Evolutionary conservation across 2,797 vertebrate genomes (phyloP).

Genomic region (Esox masquinongy): DNA sequence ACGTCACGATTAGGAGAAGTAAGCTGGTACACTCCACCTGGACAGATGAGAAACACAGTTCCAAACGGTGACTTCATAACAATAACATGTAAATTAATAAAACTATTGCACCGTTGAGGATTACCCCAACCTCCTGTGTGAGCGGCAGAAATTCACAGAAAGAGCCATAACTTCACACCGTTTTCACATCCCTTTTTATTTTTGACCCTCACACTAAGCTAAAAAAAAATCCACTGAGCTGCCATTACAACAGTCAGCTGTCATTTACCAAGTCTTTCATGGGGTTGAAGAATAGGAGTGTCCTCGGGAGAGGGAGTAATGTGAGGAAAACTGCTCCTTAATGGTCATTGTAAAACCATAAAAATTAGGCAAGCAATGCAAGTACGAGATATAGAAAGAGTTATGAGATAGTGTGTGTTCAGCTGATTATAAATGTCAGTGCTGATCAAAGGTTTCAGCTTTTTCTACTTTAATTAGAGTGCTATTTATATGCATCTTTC

Average conservation of each 20-base stretch:
- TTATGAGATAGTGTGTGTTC: not conserved
- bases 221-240: not conserved
- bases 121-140: not conserved
- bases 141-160: not conserved
- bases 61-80: not conserved
- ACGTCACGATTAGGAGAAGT: slow-evolving; percentile 72
- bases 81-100: not conserved
- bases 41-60: not conserved
- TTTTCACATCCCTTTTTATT: not conserved
- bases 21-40: slow-evolving; percentile 82
- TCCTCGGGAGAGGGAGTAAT: not conserved
- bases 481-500: no score
- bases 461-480: no score
- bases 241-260: not conserved
- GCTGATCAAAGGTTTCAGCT: no score
- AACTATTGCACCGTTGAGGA: not conserved
- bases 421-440: not conserved
- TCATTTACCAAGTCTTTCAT: not conserved
- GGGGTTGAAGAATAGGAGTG: not conserved
- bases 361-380: not conserved
- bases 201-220: not conserved
- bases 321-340: slow-evolving; percentile 2
- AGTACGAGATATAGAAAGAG: not conserved
- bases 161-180: not conserved
- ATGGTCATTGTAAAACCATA: not conserved